phyloP scores from a whole-genome alignment of 92 coral and sea anemone genomes.

The Parazoanthus swiftii region DNA sequence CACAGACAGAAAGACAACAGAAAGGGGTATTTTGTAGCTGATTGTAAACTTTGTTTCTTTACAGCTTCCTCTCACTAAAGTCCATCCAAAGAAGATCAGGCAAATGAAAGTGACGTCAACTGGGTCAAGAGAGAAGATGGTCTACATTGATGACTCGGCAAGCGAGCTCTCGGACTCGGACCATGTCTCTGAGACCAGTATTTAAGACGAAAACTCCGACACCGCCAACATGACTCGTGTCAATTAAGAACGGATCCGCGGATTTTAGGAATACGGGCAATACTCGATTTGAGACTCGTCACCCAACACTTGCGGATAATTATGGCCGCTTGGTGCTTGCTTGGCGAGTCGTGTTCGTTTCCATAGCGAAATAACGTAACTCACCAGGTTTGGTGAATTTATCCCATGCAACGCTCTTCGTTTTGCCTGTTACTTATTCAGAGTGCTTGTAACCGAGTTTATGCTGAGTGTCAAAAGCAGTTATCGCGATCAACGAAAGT shows the following conservation, averaged over 20 bases:
- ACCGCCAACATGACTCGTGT: not conserved
- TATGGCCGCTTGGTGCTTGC: not conserved
- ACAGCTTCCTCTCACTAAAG: constrained; percentile 18
- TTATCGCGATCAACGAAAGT: not conserved
- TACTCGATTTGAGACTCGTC: too few species aligned
- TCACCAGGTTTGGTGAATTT: not conserved
- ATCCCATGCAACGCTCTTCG: not conserved
- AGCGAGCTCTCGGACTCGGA: constrained; percentile 36
- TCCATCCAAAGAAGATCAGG: constrained; percentile 20
- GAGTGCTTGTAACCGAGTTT: not conserved
- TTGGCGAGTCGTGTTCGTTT: not conserved
- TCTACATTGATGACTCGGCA: constrained; percentile 37
- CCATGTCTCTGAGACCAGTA: constrained; percentile 29
- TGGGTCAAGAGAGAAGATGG: constrained; percentile 25
- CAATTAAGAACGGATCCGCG: not conserved
- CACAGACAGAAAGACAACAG: not conserved
- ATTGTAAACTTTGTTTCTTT: not conserved
- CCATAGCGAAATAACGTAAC: too few species aligned
- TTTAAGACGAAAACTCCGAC: not conserved
- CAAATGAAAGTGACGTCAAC: constrained; percentile 28
- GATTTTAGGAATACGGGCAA: not conserved
- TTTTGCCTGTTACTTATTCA: too few species aligned
- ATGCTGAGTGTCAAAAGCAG: not conserved
- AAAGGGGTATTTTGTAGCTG: not conserved
- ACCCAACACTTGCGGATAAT: not conserved